Evolutionary conservation across 92 coral and sea anemone species (phyloP).

Genomic region (Palythoa grandis): DNA sequence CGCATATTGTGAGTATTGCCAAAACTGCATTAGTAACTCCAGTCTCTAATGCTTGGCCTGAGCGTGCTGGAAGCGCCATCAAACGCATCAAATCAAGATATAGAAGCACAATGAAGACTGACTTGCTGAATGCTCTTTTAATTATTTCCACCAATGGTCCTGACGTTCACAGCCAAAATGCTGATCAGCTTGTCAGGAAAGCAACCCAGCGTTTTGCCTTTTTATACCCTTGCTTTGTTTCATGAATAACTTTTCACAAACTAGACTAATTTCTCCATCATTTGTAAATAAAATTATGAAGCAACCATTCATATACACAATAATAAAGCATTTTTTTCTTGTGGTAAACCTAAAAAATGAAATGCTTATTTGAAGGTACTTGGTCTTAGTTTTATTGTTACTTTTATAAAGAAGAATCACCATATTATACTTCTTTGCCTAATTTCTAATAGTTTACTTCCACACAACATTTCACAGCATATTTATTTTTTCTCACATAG

Average conservation of each 20-base stretch:
- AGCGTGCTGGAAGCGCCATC: slow-evolving; percentile 45
- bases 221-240: slow-evolving; percentile 22
- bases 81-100: slow-evolving; percentile 49
- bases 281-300: slow-evolving; percentile 19
- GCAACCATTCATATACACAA: slow-evolving; percentile 21
- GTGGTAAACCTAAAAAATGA: slow-evolving; percentile 14
- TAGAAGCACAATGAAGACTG: slow-evolving; percentile 44
- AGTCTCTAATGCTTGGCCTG: slow-evolving; percentile 54
- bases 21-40: slow-evolving; percentile 45
- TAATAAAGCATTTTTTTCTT: slow-evolving; percentile 14
- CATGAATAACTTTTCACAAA: slow-evolving; percentile 11
- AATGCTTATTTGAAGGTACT: slow-evolving; percentile 20
- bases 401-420: slow-evolving; percentile 18
- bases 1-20: slow-evolving; percentile 42
- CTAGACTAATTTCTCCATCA: slow-evolving; percentile 14
- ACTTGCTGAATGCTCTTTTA: slow-evolving; percentile 42
- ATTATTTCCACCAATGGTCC: slow-evolving; percentile 39
- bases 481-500: slow-evolving; percentile 26
- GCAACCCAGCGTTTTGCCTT: slow-evolving; percentile 30
- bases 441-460: slow-evolving; percentile 13
- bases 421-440: slow-evolving; percentile 16
- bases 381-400: slow-evolving; percentile 22
- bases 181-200: slow-evolving; percentile 41
- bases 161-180: slow-evolving; percentile 20
- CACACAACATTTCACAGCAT: slow-evolving; percentile 24